Base-by-base conservation (phyloP, 2,888 invertebrate genomes). In the Noctua comes region DNA sequence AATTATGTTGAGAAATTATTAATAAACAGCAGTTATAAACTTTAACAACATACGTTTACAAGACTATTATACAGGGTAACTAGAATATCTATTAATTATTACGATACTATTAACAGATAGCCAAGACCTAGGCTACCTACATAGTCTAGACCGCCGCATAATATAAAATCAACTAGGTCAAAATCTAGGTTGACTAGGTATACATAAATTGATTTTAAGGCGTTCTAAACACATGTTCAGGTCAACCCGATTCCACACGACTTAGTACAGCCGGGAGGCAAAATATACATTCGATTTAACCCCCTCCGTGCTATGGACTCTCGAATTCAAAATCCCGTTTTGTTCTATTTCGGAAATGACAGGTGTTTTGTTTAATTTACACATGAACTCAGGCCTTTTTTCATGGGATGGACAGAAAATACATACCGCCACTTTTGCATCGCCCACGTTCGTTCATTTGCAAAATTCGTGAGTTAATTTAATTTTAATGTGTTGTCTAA, bases 161-260 rank as follows among this genome's bases (percentile, higher is more conserved):
- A 65, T 72, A 57, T 54, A 65, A 81, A 54, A 54, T 68, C 8
- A 57, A 80, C 80, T 62, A 31, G 46, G 21, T 73, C 31, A 4
- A 66, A 73, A 81, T 40, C 64, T 54, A 73, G 78, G 54, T 73
- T 73, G 24, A n/a, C 24, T 51, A 43, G 24, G 18, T 40, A 51
- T 40, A 46, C 2, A 51, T 66, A 65, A 68, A 51, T 46, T 24
- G 13, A 18, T 57, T 72, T 54, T 16, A 31, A 48, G 62, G 27
- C 24, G 40, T 40, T 13, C 24, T n/a, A 16, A 6, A 40, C 16
- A 65, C 40, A n/a, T 40, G n/a, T n/a, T 40, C 8, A 18, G 10
- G 16, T n/a, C 16, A 43, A 43, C 16, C 40, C 0, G 40, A n/a
- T 65, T 65, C 24, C 24, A 7, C 24, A 2, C 0, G n/a, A 66